Percentiles rank a stretch among this genome's conserved stretches.
Conservation (phyloP, 1,140 invertebrate genomes). For the Drosophila gunungcola region DNA sequence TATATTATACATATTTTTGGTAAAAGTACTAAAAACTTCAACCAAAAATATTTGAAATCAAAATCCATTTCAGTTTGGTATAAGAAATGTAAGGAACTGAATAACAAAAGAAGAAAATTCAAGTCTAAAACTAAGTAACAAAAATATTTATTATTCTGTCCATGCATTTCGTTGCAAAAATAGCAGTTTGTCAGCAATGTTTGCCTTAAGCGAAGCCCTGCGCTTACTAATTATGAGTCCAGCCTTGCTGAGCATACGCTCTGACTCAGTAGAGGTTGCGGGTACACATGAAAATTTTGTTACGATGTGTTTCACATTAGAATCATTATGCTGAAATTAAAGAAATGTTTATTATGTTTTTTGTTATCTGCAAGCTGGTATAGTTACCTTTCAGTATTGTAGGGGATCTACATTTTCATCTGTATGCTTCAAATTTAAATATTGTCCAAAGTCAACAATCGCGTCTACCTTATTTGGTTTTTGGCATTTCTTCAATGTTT, state of each 20-base stretch:
- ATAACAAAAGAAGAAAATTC: no score
- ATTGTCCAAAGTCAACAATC: not conserved
- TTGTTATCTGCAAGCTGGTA: not conserved
- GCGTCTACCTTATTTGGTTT: not conserved
- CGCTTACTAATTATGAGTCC: not conserved
- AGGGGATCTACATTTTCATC: not conserved
- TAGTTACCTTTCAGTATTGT: not conserved
- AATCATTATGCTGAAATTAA: not conserved
- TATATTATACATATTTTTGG: no score
- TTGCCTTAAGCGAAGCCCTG: not conserved
- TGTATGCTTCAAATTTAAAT: not conserved
- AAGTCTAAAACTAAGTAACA: no score
- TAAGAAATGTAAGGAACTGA: no score
- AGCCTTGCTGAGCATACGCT: not conserved
- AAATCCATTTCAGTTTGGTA: no score
- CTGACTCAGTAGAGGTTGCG: not conserved
- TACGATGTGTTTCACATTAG: not conserved
- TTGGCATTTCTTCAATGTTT: not conserved
- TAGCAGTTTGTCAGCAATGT: no score
- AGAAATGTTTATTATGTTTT: constrained; percentile 4
- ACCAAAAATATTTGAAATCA: no score
- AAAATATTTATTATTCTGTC: no score
- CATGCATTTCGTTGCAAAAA: no score
- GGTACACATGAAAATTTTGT: not conserved
- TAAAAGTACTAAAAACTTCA: no score